A percentile compares a stretch with the other conserved stretches of the same genome.
phyloP scores from a whole-genome alignment of 2,113 vertebrate genomes.

The Brachyistius frenatus region DNA sequence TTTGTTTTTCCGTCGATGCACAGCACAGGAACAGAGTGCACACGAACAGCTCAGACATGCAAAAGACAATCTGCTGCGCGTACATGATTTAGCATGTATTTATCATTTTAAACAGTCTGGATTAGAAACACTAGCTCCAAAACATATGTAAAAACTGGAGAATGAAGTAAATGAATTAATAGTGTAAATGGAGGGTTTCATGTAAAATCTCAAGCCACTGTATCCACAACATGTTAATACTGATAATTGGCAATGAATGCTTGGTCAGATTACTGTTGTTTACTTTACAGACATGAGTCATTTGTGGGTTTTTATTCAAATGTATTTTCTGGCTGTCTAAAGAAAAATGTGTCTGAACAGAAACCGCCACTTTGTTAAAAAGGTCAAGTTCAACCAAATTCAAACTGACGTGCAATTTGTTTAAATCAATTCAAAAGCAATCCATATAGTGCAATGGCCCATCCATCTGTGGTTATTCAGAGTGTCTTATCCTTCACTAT shows the following conservation, averaged over 20 bases:
- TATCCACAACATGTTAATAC: background rate
- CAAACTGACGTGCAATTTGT: background rate
- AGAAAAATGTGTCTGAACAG: background rate
- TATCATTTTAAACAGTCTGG: too few species aligned
- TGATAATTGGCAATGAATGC: background rate
- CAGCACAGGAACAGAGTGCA: conserved; percentile 20
- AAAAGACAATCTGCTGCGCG: conserved; percentile 1
- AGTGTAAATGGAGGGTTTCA: too few species aligned
- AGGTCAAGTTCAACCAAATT: background rate
- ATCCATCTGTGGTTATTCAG: background rate
- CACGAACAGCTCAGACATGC: background rate
- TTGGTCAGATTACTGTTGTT: background rate
- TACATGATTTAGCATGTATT: background rate
- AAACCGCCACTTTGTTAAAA: background rate
- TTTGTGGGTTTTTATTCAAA: background rate
- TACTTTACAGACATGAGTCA: background rate
- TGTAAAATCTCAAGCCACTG: background rate
- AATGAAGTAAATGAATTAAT: too few species aligned
- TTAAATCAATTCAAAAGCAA: background rate
- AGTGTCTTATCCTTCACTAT: background rate
- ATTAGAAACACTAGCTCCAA: too few species aligned
- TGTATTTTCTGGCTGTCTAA: background rate
- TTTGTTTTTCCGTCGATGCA: conserved; percentile 61
- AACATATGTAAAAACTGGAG: too few species aligned
- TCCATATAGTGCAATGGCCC: background rate